These are phyloP conservation scores for Ethmia dodecea DNA, from an alignment of 2,888 invertebrate genomes.

Conservation along the genomic window DNA sequence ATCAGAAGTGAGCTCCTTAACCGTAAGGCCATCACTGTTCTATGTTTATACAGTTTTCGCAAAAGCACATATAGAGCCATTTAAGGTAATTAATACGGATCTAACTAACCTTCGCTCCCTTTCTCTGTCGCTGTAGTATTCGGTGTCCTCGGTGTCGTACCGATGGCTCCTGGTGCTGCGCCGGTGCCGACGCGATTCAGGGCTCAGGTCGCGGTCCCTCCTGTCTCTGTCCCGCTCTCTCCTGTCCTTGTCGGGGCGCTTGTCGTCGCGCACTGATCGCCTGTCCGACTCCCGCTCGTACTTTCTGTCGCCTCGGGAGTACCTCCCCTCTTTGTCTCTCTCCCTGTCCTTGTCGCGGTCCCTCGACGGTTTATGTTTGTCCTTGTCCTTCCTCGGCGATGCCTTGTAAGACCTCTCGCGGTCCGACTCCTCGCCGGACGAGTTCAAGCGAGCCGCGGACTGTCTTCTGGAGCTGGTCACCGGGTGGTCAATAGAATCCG, in stretches of 20 bases:
- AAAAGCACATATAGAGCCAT: too few relatives aligned
- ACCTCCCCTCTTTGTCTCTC: conserved; percentile 35
- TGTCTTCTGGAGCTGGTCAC: conserved; percentile 42
- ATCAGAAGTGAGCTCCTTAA: too few relatives aligned
- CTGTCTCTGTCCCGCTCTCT: conserved; percentile 23
- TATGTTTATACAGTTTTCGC: too few relatives aligned
- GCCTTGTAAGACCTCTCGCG: conserved; percentile 53
- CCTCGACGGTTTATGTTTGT: conserved; percentile 45
- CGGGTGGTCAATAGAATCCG: conserved; percentile 48
- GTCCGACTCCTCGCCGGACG: conserved; percentile 67
- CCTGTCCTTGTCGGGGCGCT: conserved; percentile 34
- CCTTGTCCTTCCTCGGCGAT: conserved; percentile 53
- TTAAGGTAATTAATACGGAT: neutral
- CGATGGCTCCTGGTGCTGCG: conserved; percentile 60
- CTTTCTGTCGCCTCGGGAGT: conserved; percentile 50
- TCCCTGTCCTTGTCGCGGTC: conserved; percentile 39
- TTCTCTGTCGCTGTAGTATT: conserved; percentile 83
- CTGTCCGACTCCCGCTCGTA: conserved; percentile 51
- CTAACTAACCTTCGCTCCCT: conserved; percentile 60
- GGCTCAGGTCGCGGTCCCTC: conserved; percentile 53
- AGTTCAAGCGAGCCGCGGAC: conserved; percentile 46
- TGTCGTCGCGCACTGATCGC: conserved; percentile 43
- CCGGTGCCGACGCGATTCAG: conserved; percentile 44
- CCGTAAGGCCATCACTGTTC: too few relatives aligned
- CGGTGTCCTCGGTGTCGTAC: conserved; percentile 82